These are phyloP conservation scores for Chesias legatella DNA, from an alignment of 2,888 invertebrate species.

Conservation along the genomic window DNA sequence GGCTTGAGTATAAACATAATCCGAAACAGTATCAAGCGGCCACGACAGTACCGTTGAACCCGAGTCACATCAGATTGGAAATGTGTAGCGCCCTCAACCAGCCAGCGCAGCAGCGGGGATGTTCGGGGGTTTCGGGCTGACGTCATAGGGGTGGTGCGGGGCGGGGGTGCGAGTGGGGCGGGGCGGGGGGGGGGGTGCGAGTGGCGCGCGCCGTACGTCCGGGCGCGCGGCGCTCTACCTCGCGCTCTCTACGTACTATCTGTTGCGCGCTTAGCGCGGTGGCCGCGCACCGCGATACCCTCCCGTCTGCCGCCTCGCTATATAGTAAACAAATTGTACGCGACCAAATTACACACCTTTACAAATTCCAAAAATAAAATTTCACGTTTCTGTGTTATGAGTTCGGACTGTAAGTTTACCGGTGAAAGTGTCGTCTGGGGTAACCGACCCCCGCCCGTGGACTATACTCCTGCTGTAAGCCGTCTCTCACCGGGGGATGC, in stretches of 20 bases:
- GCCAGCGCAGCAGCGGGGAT: conserved; percentile 51
- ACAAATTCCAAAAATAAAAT: conserved; percentile 19
- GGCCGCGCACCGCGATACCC: conserved; percentile 51
- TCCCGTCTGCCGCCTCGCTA: conserved; percentile 37
- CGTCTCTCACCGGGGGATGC: conserved; percentile 50
- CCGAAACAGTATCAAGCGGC: conserved; percentile 27
- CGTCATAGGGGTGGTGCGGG: conserved; percentile 57
- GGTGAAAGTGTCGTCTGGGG: conserved; percentile 50
- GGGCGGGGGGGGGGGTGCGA: conserved; percentile 38
- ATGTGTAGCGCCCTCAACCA: conserved; percentile 53
- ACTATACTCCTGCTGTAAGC: conserved; percentile 60
- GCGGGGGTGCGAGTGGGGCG: conserved; percentile 22
- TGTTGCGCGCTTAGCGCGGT: conserved; percentile 72
- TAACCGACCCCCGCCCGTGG: conserved; percentile 61
- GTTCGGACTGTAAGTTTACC: conserved; percentile 35
- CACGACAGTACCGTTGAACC: conserved; percentile 33
- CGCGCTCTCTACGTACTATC: conserved; percentile 53
- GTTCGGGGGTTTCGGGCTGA: conserved; percentile 68
- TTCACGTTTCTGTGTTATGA: conserved; percentile 31
- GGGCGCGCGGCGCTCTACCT: conserved; percentile 30
- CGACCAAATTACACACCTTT: conserved; percentile 35
- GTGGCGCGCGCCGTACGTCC: conserved; percentile 54
- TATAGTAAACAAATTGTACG: conserved; percentile 64
- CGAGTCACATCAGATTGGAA: conserved; percentile 33
- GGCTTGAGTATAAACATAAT: conserved; percentile 32